Conservation (phyloP, 1,140 invertebrate species). For the Bombus superbus region DNA sequence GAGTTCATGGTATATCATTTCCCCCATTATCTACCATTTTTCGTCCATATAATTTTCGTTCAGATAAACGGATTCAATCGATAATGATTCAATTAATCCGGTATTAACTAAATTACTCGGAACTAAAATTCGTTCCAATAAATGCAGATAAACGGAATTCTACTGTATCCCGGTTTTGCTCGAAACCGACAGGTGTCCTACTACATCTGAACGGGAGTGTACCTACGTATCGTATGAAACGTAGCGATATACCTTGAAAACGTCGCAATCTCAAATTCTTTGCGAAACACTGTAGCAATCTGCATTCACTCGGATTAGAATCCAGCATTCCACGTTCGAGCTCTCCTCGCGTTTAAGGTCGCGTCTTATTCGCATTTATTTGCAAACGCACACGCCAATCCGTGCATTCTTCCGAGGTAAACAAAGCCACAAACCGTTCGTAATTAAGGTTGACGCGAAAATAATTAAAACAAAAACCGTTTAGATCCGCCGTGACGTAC, state of each 20-base stretch:
- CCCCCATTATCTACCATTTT: too few relatives aligned
- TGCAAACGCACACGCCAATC: neutral
- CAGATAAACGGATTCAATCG: too few relatives aligned
- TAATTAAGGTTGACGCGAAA: slow-evolving; percentile 14
- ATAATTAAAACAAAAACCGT: slow-evolving; percentile 24
- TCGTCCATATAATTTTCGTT: too few relatives aligned
- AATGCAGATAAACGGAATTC: too few relatives aligned
- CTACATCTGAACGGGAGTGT: neutral
- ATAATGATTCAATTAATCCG: too few relatives aligned
- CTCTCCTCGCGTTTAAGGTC: neutral
- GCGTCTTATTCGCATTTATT: neutral
- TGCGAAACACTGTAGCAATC: neutral
- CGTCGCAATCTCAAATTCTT: neutral
- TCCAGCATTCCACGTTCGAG: neutral
- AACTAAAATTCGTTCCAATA: too few relatives aligned
- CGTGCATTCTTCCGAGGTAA: too few relatives aligned
- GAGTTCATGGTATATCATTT: too few relatives aligned
- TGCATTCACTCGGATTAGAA: neutral
- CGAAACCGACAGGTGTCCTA: neutral
- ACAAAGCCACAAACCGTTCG: neutral
- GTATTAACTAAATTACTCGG: too few relatives aligned
- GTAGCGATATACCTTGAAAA: neutral
- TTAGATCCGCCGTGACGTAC: neutral
- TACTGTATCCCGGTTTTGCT: neutral
- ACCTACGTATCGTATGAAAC: neutral